A percentile compares a stretch with the other conserved stretches of the same genome.
These are phyloP conservation scores for Erebia ligea DNA, from an alignment of 2,888 invertebrate genomes.

Conservation along the genomic window DNA sequence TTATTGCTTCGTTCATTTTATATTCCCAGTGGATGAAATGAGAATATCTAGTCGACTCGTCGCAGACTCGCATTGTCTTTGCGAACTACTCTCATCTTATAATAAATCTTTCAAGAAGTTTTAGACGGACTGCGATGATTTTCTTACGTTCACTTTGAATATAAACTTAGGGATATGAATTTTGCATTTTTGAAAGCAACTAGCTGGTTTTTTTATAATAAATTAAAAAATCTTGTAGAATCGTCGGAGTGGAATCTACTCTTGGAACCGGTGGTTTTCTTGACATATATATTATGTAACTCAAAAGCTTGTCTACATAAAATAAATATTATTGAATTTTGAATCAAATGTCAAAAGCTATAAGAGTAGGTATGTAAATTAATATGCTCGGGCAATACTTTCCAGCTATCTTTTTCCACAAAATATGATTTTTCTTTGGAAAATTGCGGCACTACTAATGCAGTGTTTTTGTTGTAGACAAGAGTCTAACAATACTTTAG, in stretches of 20 bases:
- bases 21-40: constrained; percentile 35
- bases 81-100: constrained; percentile 32
- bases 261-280: too few relatives aligned
- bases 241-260: too few relatives aligned
- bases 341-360: not conserved
- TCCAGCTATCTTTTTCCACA: not conserved
- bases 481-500: constrained; percentile 8
- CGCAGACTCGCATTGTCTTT: constrained; percentile 34
- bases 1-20: constrained; percentile 36
- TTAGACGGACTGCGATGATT: constrained; percentile 15
- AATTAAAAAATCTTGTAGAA: too few relatives aligned
- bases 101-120: constrained; percentile 34
- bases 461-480: not conserved
- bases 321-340: too few relatives aligned
- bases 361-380: not conserved
- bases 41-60: constrained; percentile 30
- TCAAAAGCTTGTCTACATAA: too few relatives aligned
- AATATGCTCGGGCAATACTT: not conserved
- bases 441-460: constrained; percentile 4
- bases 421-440: not conserved
- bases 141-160: constrained; percentile 28
- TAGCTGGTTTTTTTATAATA: too few relatives aligned
- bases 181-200: not conserved
- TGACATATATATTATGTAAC: too few relatives aligned
- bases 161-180: constrained; percentile 30